Evolutionary conservation across 2,113 vertebrate species (phyloP).

Genomic region (Mormoops blainvillei): DNA sequence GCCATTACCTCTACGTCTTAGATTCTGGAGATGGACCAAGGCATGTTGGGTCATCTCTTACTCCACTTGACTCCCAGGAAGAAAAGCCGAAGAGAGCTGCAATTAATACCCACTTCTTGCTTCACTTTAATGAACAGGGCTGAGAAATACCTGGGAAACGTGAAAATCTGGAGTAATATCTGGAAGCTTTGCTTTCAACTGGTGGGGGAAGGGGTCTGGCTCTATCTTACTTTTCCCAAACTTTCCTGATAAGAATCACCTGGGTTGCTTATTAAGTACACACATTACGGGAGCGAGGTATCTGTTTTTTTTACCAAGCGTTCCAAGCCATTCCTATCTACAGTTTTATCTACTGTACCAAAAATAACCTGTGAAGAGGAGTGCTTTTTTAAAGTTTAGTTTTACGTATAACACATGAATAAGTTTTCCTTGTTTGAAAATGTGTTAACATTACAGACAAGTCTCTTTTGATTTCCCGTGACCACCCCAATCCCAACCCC

Average conservation of each 20-base stretch:
- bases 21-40: not conserved
- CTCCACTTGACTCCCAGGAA: not conserved
- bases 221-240: not conserved
- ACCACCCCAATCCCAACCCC: not conserved
- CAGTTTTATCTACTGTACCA: conserved; percentile 23
- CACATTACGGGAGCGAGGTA: not conserved
- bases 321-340: conserved; percentile 42
- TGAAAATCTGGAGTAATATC: conserved; percentile 31
- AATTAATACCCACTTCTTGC: not conserved
- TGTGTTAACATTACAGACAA: not conserved
- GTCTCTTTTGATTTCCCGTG: not conserved
- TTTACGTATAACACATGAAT: not conserved
- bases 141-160: conserved; percentile 11
- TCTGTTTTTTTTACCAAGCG: conserved; percentile 34
- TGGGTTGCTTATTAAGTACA: conserved; percentile 36
- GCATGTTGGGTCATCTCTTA: not conserved
- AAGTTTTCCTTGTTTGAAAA: not conserved
- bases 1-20: not conserved
- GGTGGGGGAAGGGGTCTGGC: not conserved
- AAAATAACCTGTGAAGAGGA: conserved; percentile 26
- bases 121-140: not conserved
- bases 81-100: not conserved
- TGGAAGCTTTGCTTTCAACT: not conserved
- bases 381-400: not conserved
- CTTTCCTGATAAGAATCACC: conserved; percentile 56